Evolutionary conservation across 2,888 invertebrate genomes (phyloP).

Genomic region (Campaea margaritaria): DNA sequence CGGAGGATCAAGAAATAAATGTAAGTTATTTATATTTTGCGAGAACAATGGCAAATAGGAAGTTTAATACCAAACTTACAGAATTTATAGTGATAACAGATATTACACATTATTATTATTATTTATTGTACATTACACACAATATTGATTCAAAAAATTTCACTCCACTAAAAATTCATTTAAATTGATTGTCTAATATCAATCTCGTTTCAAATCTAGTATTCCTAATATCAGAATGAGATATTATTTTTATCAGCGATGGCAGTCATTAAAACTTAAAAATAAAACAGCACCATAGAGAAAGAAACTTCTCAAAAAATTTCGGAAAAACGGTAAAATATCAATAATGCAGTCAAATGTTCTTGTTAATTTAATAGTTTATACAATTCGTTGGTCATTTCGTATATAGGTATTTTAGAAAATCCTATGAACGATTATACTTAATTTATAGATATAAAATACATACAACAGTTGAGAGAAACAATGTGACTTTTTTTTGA

Average conservation of each 20-base stretch:
- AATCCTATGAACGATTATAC: constrained; percentile 25
- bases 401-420: constrained; percentile 26
- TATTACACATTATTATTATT: too few species aligned
- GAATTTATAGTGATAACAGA: too few species aligned
- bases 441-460: constrained; percentile 3
- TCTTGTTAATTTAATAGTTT: constrained; percentile 8
- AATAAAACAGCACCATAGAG: constrained; percentile 16
- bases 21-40: too few species aligned
- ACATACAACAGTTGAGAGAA: constrained; percentile 2
- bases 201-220: too few species aligned
- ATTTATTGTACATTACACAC: too few species aligned
- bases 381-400: constrained; percentile 40
- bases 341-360: constrained; percentile 10
- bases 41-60: too few species aligned
- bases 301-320: constrained; percentile 1
- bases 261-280: constrained; percentile 1
- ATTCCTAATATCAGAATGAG: constrained; percentile 2
- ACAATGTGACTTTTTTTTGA: not conserved
- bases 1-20: too few species aligned
- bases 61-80: too few species aligned
- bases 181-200: too few species aligned
- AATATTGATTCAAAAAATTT: too few species aligned
- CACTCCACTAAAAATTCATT: too few species aligned
- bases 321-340: constrained; percentile 12
- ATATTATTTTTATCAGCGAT: not conserved